phyloP scores from a whole-genome alignment of 2,888 invertebrate genomes.

The Caenorhabditis doughertyi region DNA sequence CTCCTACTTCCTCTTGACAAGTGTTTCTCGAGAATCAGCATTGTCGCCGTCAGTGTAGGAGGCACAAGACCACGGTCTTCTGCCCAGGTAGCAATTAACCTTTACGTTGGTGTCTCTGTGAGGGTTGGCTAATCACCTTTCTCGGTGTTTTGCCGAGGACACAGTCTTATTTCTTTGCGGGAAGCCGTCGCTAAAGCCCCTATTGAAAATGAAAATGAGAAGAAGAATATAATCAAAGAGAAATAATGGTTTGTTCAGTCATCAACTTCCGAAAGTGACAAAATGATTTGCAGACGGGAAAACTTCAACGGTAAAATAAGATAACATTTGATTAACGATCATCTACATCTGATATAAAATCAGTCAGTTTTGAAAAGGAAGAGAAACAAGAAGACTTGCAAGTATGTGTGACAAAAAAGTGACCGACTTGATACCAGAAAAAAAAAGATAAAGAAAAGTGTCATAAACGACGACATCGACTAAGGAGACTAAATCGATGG shows the following conservation, averaged over 20 bases:
- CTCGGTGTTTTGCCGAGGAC: conserved; percentile 29
- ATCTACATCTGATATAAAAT: conserved; percentile 5
- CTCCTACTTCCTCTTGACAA: conserved; percentile 19
- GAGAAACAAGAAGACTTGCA: conserved; percentile 9
- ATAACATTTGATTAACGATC: conserved; percentile 23
- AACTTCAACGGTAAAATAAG: conserved; percentile 7
- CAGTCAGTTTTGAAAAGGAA: not conserved
- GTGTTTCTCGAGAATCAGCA: conserved; percentile 35
- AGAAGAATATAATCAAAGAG: too few relatives aligned
- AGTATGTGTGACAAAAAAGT: conserved; percentile 7
- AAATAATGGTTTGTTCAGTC: conserved; percentile 5
- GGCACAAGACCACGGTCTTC: conserved; percentile 34
- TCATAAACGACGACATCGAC: conserved; percentile 25
- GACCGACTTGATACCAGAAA: conserved; percentile 26
- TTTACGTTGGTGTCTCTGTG: conserved; percentile 13
- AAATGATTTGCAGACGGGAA: conserved; percentile 24
- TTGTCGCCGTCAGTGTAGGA: conserved; percentile 1
- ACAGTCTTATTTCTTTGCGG: conserved; percentile 28
- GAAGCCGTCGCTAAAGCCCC: conserved; percentile 21
- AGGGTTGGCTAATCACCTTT: conserved; percentile 35
- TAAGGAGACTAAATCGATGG: not conserved
- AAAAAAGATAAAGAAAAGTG: conserved; percentile 23
- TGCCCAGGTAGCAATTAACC: conserved; percentile 34
- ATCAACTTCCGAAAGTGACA: conserved; percentile 22
- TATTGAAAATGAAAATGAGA: conserved; percentile 3